These are phyloP conservation scores for Micrastur ruficollis DNA, from an alignment of 2,797 vertebrate genomes.

Conservation along the genomic window DNA sequence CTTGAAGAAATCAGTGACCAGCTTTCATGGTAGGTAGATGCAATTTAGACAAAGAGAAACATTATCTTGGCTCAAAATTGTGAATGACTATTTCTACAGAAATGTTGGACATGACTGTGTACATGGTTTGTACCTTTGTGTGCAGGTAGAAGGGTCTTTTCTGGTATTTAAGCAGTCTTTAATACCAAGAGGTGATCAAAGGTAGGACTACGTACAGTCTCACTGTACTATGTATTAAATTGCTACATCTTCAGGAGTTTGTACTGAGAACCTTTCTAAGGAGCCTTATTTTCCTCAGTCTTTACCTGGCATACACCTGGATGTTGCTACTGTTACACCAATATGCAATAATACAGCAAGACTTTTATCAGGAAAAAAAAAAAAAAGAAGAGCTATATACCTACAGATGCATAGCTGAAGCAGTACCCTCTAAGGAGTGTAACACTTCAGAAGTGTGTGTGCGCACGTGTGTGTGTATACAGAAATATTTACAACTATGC, in stretches of 20 bases:
- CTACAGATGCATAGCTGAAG: background rate
- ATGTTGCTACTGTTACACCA: background rate
- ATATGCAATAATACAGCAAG: background rate
- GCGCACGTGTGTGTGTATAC: background rate
- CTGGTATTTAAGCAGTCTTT: background rate
- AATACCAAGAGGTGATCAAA: background rate
- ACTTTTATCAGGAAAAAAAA: background rate
- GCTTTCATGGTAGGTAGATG: background rate
- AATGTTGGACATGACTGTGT: background rate
- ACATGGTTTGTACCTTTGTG: background rate
- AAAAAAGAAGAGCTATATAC: background rate
- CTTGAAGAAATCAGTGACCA: background rate
- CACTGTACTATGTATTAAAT: background rate
- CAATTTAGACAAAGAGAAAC: background rate
- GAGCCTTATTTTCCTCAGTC: background rate
- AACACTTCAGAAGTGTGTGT: background rate
- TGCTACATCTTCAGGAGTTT: background rate
- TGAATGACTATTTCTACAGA: background rate
- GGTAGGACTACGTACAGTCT: background rate
- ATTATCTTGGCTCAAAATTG: background rate
- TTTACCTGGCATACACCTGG: background rate
- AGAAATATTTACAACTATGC: background rate
- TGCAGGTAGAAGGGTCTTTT: background rate
- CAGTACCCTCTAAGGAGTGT: background rate
- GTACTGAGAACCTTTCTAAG: background rate